Conservation (phyloP, 2,888 invertebrate species). For the Mesorhabditis belari region DNA sequence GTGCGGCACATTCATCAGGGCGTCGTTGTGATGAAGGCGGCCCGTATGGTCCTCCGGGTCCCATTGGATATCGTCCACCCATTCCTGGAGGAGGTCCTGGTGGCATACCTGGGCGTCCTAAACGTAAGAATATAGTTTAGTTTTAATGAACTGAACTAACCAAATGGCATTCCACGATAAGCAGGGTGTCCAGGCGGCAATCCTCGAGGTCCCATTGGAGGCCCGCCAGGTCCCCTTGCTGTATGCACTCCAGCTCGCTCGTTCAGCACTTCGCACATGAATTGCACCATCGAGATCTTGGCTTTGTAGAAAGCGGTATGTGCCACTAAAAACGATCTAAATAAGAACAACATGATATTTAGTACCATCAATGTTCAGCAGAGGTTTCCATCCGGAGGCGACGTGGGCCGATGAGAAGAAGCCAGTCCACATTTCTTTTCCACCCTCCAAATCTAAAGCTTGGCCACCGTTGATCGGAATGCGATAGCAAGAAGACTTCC, state of each 20-base stretch:
- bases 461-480: slow-evolving; percentile 24
- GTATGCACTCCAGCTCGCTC: slow-evolving; percentile 17
- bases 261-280: slow-evolving; percentile 45
- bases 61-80: slow-evolving; percentile 11
- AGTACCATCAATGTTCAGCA: slow-evolving; percentile 43
- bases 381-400: slow-evolving; percentile 30
- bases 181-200: background rate
- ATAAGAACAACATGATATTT: background rate
- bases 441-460: slow-evolving; percentile 43
- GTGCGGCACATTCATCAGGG: background rate
- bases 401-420: slow-evolving; percentile 49
- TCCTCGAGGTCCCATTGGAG: background rate
- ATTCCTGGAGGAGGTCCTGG: background rate
- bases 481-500: slow-evolving; percentile 42
- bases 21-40: too few species aligned
- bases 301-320: slow-evolving; percentile 47
- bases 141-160: slow-evolving; percentile 1
- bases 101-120: slow-evolving; percentile 3
- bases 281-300: slow-evolving; percentile 37
- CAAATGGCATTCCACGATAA: slow-evolving; percentile 5
- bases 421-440: slow-evolving; percentile 51
- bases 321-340: slow-evolving; percentile 19
- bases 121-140: background rate
- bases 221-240: slow-evolving; percentile 2
- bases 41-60: slow-evolving; percentile 7